A percentile compares a stretch with the other conserved stretches of the same genome.
Conservation (phyloP, 2,797 vertebrate genomes). For the Podargus strigoides region DNA sequence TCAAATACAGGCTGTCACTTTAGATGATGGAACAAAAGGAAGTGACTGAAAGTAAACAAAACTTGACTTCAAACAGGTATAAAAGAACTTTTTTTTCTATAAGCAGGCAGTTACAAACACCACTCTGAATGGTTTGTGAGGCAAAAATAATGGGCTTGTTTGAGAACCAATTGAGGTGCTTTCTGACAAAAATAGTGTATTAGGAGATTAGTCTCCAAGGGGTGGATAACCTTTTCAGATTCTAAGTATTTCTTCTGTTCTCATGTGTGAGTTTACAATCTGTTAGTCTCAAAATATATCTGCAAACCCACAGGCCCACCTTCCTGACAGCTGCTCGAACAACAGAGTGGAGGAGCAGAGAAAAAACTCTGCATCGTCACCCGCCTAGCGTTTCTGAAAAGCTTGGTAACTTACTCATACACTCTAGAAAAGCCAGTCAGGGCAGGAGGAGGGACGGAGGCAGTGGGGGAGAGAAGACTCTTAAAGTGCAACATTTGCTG, state of each 20-base stretch:
- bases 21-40: slow-evolving; percentile 28
- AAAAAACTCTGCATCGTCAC: slow-evolving; percentile 13
- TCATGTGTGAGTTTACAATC: slow-evolving; percentile 61
- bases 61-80: slow-evolving; percentile 48
- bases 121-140: slow-evolving; percentile 57
- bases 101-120: slow-evolving; percentile 65
- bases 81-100: slow-evolving; percentile 45
- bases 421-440: slow-evolving; percentile 42
- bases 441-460: neutral
- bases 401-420: slow-evolving; percentile 42
- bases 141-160: slow-evolving; percentile 61
- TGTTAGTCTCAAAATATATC: slow-evolving; percentile 66
- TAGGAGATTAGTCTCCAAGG: slow-evolving; percentile 70
- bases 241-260: slow-evolving; percentile 57
- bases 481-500: slow-evolving; percentile 43
- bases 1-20: slow-evolving; percentile 33
- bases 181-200: slow-evolving; percentile 65
- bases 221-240: slow-evolving; percentile 67
- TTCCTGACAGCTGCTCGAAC: slow-evolving; percentile 70
- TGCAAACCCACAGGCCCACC: slow-evolving; percentile 58
- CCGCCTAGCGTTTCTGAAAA: slow-evolving; percentile 56
- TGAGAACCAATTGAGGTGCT: slow-evolving; percentile 64
- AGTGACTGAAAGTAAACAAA: slow-evolving; percentile 54
- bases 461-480: neutral
- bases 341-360: slow-evolving; percentile 40